Evolutionary conservation across 2,888 invertebrate species (phyloP), one percentile per base, ranked within the genome.

Genomic region (Nasonia oneida): DNA sequence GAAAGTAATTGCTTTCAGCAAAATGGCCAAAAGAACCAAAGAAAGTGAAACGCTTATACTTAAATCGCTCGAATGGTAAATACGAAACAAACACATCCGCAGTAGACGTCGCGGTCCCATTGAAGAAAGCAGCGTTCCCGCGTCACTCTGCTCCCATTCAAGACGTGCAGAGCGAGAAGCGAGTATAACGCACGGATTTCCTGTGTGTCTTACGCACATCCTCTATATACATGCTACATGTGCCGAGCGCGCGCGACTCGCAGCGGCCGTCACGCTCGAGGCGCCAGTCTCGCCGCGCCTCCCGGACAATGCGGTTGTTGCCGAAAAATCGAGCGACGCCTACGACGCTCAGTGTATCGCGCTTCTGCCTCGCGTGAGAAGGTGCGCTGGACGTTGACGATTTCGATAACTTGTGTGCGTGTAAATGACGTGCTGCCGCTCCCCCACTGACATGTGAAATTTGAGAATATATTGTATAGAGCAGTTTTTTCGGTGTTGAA

Each of bases 201-300:
- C 80, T 85, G 79, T 85, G 79, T 76, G 29, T 23, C 50, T 23
- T 50, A 74, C 74, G 50, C 74, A 74, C 67, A 67, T 67, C 67
- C 67, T 67, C 67, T 64, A 57, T 50, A 39, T 37, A 57, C 29
- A 29, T 1, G 29, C 4, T 61, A 50, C 67, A 47, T 47, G 73
- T 47, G 12, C 1, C 4, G 23, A 67, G 33, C 14, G 67, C 29
- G 12, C 71, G 67, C 29, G 50, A 64, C 23, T 15, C 18, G 47
- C 6, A 14, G 33, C 50, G 74, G 61, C 4, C 83, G 83, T 74
- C 73, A 64, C 79, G 81, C 85, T 70, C 76, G 80, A 79, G 73
- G 76, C 84, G 84, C 75, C 79, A 84, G 84, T 84, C 50, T 18
- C 50, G 74, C 53, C 80, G 83, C 76, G 83, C 76, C 83, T 70